These are phyloP conservation scores for Phortica magna DNA, from an alignment of 2,888 invertebrate species.

Conservation along the genomic window DNA sequence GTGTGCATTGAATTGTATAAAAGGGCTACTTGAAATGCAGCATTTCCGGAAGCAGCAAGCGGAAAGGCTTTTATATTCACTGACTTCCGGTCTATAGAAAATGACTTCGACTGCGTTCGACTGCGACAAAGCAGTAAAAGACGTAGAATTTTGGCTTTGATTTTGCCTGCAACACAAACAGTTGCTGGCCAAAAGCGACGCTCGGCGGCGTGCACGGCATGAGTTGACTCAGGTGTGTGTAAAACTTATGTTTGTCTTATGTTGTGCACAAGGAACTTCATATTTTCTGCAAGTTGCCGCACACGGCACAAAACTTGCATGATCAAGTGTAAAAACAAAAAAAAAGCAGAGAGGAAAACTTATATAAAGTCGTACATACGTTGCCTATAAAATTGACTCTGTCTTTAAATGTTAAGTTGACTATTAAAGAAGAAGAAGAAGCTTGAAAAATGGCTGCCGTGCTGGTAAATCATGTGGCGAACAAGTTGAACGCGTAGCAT, in stretches of 20 bases:
- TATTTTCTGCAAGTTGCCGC: slow-evolving; percentile 2
- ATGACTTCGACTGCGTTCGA: slow-evolving; percentile 41
- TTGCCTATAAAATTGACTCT: not conserved
- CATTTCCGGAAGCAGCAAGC: slow-evolving; percentile 68
- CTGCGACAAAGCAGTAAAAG: not conserved
- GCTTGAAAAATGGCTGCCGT: too few species aligned
- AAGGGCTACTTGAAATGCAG: slow-evolving; percentile 61
- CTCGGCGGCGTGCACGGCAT: not conserved
- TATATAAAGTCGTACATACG: not conserved
- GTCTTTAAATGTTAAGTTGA: too few species aligned
- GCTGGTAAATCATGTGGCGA: too few species aligned
- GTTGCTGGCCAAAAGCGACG: not conserved
- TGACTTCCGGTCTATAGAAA: slow-evolving; percentile 67
- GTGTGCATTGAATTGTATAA: slow-evolving; percentile 47
- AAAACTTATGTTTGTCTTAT: not conserved
- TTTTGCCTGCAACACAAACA: slow-evolving; percentile 15
- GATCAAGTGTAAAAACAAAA: slow-evolving; percentile 1
- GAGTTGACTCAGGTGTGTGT: slow-evolving; percentile 26
- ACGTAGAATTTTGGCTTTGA: slow-evolving; percentile 25
- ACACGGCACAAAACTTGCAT: not conserved
- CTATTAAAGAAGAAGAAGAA: too few species aligned
- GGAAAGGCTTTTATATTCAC: slow-evolving; percentile 66
- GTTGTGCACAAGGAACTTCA: not conserved
- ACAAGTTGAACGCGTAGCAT: not conserved
- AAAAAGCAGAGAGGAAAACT: not conserved